A percentile compares a stretch with the other conserved stretches of the same genome.
Conservation (phyloP, 2,113 vertebrate genomes). For the Scalopus aquaticus region DNA sequence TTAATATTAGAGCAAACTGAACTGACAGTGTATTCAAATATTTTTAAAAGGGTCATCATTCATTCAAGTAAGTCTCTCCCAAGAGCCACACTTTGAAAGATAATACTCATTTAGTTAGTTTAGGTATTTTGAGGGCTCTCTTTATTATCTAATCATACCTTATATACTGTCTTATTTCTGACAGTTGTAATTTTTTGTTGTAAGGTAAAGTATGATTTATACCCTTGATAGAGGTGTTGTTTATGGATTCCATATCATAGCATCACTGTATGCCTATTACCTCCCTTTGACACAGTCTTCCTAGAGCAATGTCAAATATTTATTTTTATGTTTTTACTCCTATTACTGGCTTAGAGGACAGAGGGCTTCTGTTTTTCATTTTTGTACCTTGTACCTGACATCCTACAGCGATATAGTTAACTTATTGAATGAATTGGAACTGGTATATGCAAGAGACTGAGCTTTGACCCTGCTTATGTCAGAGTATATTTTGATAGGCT, state of each 20-base stretch:
- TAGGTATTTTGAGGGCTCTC: neutral
- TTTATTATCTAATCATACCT: neutral
- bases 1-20: conserved; percentile 4
- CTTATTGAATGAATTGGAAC: neutral
- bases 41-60: conserved; percentile 24
- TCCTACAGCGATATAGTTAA: neutral
- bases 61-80: neutral
- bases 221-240: neutral
- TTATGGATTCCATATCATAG: neutral
- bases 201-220: conserved; percentile 9
- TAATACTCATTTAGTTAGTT: neutral
- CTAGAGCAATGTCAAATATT: neutral
- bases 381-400: neutral
- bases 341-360: neutral
- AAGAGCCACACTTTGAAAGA: neutral
- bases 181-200: neutral
- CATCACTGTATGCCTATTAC: neutral
- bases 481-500: neutral
- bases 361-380: neutral
- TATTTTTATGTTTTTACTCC: neutral
- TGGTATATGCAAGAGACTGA: conserved; percentile 1
- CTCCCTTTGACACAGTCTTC: neutral
- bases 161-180: conserved; percentile 8
- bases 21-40: neutral
- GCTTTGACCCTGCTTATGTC: neutral